Percentiles rank a stretch among this genome's conserved stretches.
Conservation (phyloP, 2,113 vertebrate genomes). For the Oncorhynchus clarkii region DNA sequence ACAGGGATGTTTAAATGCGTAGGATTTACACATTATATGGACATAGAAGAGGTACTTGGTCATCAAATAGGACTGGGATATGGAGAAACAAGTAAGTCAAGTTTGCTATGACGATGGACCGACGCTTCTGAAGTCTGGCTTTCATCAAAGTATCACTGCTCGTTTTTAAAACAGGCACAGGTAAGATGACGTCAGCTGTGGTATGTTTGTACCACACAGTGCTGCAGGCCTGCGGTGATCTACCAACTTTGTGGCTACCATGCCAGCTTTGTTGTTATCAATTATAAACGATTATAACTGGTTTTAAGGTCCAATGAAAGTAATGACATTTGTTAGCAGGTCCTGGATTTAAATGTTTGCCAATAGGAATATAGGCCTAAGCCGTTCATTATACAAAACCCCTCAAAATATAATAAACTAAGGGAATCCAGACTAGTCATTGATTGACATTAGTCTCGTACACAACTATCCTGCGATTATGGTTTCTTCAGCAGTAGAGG, state of each 20-base stretch:
- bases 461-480: neutral
- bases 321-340: no score
- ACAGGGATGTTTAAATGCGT: neutral
- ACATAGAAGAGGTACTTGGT: neutral
- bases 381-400: no score
- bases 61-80: neutral
- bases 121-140: no score
- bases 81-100: neutral
- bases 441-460: neutral
- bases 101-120: no score
- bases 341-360: no score
- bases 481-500: conserved; percentile 5
- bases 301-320: no score
- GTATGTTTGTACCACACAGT: neutral
- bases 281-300: no score
- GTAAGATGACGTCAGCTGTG: neutral
- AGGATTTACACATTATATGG: neutral
- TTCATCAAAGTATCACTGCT: no score
- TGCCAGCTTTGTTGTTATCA: no score
- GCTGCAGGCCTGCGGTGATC: neutral
- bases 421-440: neutral
- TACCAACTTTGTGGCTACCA: neutral
- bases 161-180: neutral
- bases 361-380: no score
- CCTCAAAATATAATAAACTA: no score